Evolutionary conservation across 2,113 vertebrate genomes (phyloP), one percentile per base, ranked within the genome.

Genomic region (Pungitius pungitius): DNA sequence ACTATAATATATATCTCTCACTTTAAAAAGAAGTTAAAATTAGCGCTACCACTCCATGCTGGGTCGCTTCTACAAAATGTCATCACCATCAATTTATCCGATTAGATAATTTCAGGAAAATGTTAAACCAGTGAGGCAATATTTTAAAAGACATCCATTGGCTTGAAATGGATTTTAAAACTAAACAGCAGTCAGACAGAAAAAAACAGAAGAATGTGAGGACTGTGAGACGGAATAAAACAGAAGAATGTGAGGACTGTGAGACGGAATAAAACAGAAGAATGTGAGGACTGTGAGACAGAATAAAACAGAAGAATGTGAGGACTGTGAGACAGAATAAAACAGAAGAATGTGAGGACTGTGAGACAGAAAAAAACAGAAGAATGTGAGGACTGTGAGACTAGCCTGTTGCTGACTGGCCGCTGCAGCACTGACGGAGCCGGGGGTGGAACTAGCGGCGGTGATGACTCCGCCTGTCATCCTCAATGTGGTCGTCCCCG

Each of bases 381-480:
- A 27, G 51, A 30, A 66, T 13, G 56, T 1, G 15, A 40, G 6
- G 20, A 61, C 13, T 60, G 35, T 54, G 10, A 51, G 63, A 88
- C 85, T 84, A 0, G 56, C 93, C 91, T 94, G 93, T 66, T 91
- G 93, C 61, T 89, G 76, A 79, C 42, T 75, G 56, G 82, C 83
- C 22, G 91, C 85, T 63, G 93, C 92, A 0, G 95, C 90, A 3
- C 94, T 85, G 47, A 94, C 87, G 20, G 94, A 85, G 71, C 94
- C 70, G 75, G 95, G 54, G 62, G 94, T 92, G 80, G 96, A 93
- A 77, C 94, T 93, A 42, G 96, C 89, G 0, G 97, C 87, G 5
- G 97, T 97, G 91, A 99, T 98, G 61, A 99, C 94, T 8, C 97
- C 97, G 35, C 97, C 97, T 1, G 97, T 94, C 33, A 99, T 96